These are phyloP conservation scores for Pilophorus perplexus DNA, from an alignment of 2,888 invertebrate genomes.

Conservation along the genomic window DNA sequence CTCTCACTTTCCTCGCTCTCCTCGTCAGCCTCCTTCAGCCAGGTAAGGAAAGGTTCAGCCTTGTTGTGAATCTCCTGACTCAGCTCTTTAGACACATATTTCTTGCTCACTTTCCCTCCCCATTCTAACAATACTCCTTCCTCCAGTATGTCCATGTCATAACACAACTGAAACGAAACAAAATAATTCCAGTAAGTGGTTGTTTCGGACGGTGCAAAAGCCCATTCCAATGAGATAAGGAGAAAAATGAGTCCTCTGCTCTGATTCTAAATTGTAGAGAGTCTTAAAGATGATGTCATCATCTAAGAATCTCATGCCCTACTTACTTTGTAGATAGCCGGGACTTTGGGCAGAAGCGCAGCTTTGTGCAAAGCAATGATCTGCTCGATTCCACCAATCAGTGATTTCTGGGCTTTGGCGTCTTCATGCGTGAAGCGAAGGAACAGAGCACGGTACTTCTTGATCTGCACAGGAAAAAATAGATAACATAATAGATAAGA, in stretches of 20 bases:
- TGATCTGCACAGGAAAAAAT: constrained; percentile 28
- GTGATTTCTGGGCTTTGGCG: constrained; percentile 81
- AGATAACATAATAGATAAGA: not conserved
- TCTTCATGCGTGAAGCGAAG: constrained; percentile 80
- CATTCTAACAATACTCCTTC: constrained; percentile 93
- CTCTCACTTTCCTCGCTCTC: constrained; percentile 78
- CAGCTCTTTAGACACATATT: constrained; percentile 88
- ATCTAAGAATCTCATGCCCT: not conserved
- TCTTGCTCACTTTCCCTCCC: constrained; percentile 92
- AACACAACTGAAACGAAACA: constrained; percentile 66
- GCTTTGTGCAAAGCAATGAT: constrained; percentile 78
- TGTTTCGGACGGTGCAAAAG: too few relatives aligned
- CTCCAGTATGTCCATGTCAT: constrained; percentile 91
- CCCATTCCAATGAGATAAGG: too few relatives aligned
- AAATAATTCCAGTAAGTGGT: not conserved
- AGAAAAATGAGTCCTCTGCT: too few relatives aligned
- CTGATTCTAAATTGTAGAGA: too few relatives aligned
- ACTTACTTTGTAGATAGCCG: constrained; percentile 75
- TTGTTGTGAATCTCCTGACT: constrained; percentile 87
- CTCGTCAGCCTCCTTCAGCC: constrained; percentile 96
- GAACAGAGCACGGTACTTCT: constrained; percentile 67
- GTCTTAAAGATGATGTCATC: too few relatives aligned
- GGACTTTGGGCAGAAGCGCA: constrained; percentile 79
- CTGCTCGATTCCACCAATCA: constrained; percentile 93
- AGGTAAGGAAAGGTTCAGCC: constrained; percentile 90